Base-by-base conservation (phyloP, 2,113 vertebrate species). In the Psettodes erumei region DNA sequence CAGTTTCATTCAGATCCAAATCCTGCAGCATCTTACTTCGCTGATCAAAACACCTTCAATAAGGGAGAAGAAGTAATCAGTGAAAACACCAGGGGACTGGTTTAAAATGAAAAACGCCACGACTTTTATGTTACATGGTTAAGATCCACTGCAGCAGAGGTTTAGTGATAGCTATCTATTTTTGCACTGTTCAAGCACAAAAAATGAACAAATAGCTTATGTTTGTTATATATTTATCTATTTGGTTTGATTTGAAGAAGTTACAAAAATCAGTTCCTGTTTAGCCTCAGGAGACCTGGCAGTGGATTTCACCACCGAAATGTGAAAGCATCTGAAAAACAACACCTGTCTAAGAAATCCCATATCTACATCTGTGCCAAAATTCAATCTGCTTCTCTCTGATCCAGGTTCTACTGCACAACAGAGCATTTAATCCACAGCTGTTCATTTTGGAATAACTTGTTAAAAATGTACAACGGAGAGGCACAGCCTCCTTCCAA, bases 61-160 rank as follows among this genome's bases (percentile, higher is more conserved):
- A 25, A 50, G 7, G 66, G 23, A 40, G 3, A 56, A 42, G 54
- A 56, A 5, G 38, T 32, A 54, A 71, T 67, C 67, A 48, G 61
- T 21, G 33, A 42, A 58, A 45, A 32, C 16, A 1, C 19, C 60
- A 27, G 27, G 69, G 4, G 55, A 50, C 32, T 3, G 54, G 8
- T 28, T 70, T 12, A 10, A 27, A 66, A 51, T n/a, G 9, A 61
- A 43, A 58, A 56, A 51, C n/a, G 5, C 18, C n/a, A 16, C 27
- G 1, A 4, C 23, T 45, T 45, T 3, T 32, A 15, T 33, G 45
- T 2, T 13, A 16, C 42, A 35, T 27, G 35, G n/a, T 35, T 60
- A 30, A 37, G 18, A 60, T 72, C 19, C 30, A 35, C 25, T 27
- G 12, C 25, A 50, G 50, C 42, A 23, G 53, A 45, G 40, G 51